Evolutionary conservation across 2,113 vertebrate species (phyloP).

Genomic region (Prionailurus viverrinus): DNA sequence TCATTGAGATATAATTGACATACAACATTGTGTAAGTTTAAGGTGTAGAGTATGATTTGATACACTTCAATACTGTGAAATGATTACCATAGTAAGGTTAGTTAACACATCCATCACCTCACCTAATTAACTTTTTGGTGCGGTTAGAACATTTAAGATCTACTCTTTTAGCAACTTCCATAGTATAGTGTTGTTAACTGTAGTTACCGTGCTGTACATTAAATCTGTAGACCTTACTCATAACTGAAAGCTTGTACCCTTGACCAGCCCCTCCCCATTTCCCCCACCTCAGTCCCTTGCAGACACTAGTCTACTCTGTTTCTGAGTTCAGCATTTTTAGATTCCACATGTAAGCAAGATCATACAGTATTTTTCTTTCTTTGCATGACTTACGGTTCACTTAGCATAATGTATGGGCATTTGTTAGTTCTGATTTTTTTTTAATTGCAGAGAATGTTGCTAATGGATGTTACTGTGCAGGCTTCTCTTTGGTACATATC

Average conservation of each 20-base stretch:
- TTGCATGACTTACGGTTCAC: not conserved
- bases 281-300: not conserved
- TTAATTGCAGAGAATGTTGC: not conserved
- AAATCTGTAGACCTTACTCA: not conserved
- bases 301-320: not conserved
- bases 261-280: not conserved
- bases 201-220: not conserved
- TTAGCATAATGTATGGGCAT: not conserved
- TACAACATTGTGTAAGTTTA: not conserved
- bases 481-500: not conserved
- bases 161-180: not conserved
- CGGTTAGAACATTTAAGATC: not conserved
- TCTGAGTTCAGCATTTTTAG: not conserved
- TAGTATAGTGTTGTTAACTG: not conserved
- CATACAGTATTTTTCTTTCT: not conserved
- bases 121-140: not conserved
- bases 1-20: not conserved
- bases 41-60: not conserved
- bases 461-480: not conserved
- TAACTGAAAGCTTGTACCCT: not conserved
- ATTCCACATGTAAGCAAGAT: not conserved
- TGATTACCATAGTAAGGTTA: not conserved
- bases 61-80: not conserved
- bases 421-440: constrained; percentile 23
- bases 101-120: not conserved